Base-by-base conservation (phyloP, 2,888 invertebrate species). In the Zeuzera pyrina region DNA sequence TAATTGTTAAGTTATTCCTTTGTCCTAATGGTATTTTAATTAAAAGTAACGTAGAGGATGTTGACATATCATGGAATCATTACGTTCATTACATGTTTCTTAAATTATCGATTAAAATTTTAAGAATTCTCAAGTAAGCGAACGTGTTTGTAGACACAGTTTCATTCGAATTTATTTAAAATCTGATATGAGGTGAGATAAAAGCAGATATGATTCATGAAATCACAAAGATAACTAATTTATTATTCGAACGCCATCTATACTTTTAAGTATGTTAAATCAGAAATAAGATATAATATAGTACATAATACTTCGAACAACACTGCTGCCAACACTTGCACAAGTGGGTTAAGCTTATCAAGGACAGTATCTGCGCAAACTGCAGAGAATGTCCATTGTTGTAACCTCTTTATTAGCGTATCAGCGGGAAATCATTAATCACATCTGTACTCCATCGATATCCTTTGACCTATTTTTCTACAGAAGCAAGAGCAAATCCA, bases 311-410 rank as follows among this genome's bases (percentile, higher is more conserved):
- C n/a, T n/a, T n/a, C n/a, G n/a, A n/a, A n/a, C n/a, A n/a, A n/a
- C 25, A 13, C 12, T 12, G 25, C 37, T 32, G 38, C 32, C 38
- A 41, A 65, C 63, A 60, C 55, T 56, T 56, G 48, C 45, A 45
- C 60, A 77, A 70, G 56, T 77, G 48, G 78, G 79, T 78, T 76
- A 78, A 77, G 74, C 62, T 71, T 62, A 59, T 48, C 57, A 69
- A 73, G 72, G 73, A 66, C 68, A 60, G 48, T 49, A 44, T 52
- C 54, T 49, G 47, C 52, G 51, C 25, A 25, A 12, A 11, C 47
- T 45, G 45, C 47, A 48, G 53, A 50, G 51, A 52, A 56, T 13
- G 31, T 31, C 29, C 58, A 53, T 57, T 30, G 38, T 36, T 46
- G 49, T 39, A n/a, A 47, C 53, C 54, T 59, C 63, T 70, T 67